phyloP scores from a whole-genome alignment of 2,797 vertebrate genomes.

The Glyptemys insculpta region DNA sequence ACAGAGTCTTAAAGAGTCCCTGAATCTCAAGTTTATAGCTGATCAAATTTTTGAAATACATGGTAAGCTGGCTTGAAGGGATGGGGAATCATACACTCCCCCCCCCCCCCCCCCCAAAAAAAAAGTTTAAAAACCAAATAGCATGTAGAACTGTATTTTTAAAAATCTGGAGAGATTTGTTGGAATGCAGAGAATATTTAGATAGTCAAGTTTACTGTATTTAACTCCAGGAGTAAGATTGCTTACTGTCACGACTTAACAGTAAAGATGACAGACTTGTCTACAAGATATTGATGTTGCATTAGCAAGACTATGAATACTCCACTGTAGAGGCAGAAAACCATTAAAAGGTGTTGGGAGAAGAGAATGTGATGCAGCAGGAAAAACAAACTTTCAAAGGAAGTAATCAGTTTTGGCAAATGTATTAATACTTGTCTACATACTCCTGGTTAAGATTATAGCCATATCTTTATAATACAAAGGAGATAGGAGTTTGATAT shows the following conservation, averaged over 20 bases:
- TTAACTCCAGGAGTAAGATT: neutral
- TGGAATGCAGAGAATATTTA: neutral
- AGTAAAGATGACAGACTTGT: neutral
- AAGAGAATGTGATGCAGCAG: neutral
- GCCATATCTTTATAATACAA: neutral
- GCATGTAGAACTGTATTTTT: neutral
- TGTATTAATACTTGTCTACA: fast-evolving
- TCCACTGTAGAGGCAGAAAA: fast-evolving
- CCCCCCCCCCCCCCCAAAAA: too few species aligned
- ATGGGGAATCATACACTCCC: neutral
- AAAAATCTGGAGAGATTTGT: neutral
- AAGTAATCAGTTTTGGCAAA: neutral
- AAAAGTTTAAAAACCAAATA: neutral
- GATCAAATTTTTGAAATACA: too few species aligned
- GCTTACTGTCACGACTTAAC: too few species aligned
- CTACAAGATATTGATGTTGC: neutral
- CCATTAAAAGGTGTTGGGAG: neutral
- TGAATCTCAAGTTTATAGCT: too few species aligned
- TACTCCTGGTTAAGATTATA: neutral
- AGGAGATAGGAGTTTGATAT: neutral
- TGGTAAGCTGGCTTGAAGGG: too few species aligned
- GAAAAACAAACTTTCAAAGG: fast-evolving
- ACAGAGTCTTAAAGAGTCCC: too few species aligned
- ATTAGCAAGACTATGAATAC: neutral
- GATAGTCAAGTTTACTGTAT: neutral